phyloP scores from a whole-genome alignment of 2,113 vertebrate genomes.

The Seriola dumerili region DNA sequence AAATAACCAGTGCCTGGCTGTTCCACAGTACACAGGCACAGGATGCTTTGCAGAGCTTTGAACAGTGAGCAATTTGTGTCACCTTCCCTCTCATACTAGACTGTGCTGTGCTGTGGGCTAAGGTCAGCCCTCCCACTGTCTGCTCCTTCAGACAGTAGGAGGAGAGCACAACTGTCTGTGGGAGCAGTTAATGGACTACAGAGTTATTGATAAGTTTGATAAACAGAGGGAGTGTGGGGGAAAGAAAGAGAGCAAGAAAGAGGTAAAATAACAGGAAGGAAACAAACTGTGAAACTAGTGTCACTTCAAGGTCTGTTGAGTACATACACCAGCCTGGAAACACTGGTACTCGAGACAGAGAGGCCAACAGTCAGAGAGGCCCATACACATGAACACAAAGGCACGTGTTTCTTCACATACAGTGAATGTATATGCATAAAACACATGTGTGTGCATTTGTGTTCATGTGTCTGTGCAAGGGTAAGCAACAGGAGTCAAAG shows the following conservation, averaged over 20 bases:
- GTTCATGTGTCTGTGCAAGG: slow-evolving; percentile 24
- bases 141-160: slow-evolving; percentile 4
- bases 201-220: slow-evolving; percentile 54
- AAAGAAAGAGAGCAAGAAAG: not conserved
- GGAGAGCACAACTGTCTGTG: slow-evolving; percentile 24
- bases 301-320: not conserved
- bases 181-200: slow-evolving; percentile 48
- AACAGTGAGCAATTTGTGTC: slow-evolving; percentile 21
- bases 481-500: slow-evolving; percentile 33
- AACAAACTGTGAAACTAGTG: not conserved
- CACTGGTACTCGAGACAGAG: slow-evolving; percentile 9
- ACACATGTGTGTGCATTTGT: not conserved
- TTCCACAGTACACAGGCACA: not conserved
- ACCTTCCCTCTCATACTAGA: slow-evolving; percentile 21
- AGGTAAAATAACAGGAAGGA: not conserved
- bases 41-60: slow-evolving; percentile 14
- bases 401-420: not conserved
- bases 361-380: not conserved
- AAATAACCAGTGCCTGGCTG: not conserved
- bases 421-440: not conserved
- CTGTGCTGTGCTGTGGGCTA: slow-evolving; percentile 27
- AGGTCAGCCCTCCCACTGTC: slow-evolving; percentile 11
- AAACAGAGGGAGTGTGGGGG: slow-evolving; percentile 21
- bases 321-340: not conserved
- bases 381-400: slow-evolving; percentile 1